Conservation (phyloP, 1,140 invertebrate genomes). For the Pomacea maculata region DNA sequence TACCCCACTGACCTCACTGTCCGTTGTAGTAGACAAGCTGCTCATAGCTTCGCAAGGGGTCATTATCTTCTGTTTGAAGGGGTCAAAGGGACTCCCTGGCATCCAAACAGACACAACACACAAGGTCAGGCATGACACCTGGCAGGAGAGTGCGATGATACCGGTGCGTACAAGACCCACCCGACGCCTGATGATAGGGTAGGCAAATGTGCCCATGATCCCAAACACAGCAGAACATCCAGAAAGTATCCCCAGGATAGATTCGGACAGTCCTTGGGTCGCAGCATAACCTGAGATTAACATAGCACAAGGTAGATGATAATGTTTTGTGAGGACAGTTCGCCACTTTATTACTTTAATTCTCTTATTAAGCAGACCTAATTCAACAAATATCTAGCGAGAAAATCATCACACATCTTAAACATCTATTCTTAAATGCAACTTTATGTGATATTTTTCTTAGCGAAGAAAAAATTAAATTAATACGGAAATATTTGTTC, state of each 20-base stretch:
- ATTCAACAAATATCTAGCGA: too few relatives aligned
- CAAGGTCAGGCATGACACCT: constrained; percentile 63
- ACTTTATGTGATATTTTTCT: too few relatives aligned
- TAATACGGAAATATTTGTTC: too few relatives aligned
- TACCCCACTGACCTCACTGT: too few relatives aligned
- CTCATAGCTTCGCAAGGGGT: too few relatives aligned
- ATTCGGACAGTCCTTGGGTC: constrained; percentile 66
- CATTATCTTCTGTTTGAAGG: constrained; percentile 3
- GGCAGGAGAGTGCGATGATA: constrained; percentile 58
- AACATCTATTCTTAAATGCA: too few relatives aligned
- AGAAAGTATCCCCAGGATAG: constrained; percentile 62
- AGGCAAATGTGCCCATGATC: constrained; percentile 66
- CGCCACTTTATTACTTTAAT: too few relatives aligned
- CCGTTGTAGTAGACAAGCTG: too few relatives aligned
- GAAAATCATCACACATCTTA: too few relatives aligned
- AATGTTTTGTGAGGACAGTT: too few relatives aligned
- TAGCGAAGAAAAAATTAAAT: too few relatives aligned
- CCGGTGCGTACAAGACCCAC: constrained; percentile 65
- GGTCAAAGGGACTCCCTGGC: constrained; percentile 70
- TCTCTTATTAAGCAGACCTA: too few relatives aligned
- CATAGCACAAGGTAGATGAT: not conserved
- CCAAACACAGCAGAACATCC: constrained; percentile 65
- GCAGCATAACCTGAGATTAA: constrained; percentile 66
- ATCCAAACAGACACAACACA: constrained; percentile 70
- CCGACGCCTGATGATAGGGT: constrained; percentile 59